Base-by-base conservation (phyloP, 2,888 invertebrate species). In the Ectemnius lituratus region DNA sequence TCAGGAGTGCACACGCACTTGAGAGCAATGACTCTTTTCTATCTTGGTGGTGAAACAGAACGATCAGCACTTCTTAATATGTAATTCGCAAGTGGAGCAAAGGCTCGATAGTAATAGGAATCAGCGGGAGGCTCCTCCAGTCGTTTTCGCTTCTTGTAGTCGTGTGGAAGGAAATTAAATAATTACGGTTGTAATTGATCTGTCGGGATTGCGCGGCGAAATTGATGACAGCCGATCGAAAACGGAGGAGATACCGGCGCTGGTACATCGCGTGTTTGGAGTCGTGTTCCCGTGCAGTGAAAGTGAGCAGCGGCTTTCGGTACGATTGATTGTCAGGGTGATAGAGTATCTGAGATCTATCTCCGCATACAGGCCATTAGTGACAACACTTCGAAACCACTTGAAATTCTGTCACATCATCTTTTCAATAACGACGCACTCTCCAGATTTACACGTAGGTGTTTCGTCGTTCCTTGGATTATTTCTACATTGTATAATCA, bases 301-400 rank as follows among this genome's bases (percentile, higher is more conserved):
- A 80, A 80, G 75, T 77, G 73, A 76, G 18, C 80, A 77, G 78
- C 77, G 71, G 70, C 72, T 77, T 67, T 61, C 73, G 61, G 62
- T 61, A 62, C 78, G 82, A 81, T 81, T 79, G 79, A 81, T 81
- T 73, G 81, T 73, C 77, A 68, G 62, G 70, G 65, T 76, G 82
- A 81, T 81, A 72, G 80, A 81, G 77, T 70, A 73, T 73, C 82
- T 62, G 13, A 57, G 75, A 82, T 82, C 72, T 70, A 79, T 82
- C 69, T 73, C 62, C 68, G 56, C 67, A 65, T 63, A 65, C 47
- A 69, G 59, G 23, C 46, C 23, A 60, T 57, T 81, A 81, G 82
- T 75, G 74, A 82, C 66, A 65, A 52, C 52, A 16, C 52, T 16
- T 52, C 16, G n/a, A 14, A 14, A 13, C 52, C 52, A 5, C 52